A percentile compares a stretch with the other conserved stretches of the same genome.
These are phyloP conservation scores for Oreochromis tanganicae DNA, from an alignment of 2,113 vertebrate species.

Conservation along the genomic window DNA sequence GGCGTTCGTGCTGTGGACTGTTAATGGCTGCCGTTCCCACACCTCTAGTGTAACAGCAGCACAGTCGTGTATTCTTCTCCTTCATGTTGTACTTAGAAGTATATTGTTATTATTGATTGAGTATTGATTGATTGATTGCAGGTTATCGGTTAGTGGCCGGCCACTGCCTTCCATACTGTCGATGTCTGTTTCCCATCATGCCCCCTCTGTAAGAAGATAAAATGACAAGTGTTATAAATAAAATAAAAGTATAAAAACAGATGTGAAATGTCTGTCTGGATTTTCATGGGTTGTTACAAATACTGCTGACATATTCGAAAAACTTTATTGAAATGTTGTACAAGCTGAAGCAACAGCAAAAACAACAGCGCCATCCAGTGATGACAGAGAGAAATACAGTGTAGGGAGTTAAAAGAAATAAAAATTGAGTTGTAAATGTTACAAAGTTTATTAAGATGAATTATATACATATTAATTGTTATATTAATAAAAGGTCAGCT, in stretches of 20 bases:
- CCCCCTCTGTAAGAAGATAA: conserved; percentile 59
- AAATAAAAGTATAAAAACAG: conserved; percentile 38
- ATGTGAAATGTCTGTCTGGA: background rate
- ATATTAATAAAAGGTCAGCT: background rate
- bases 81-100: background rate
- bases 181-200: conserved; percentile 67
- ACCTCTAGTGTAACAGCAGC: conserved; percentile 9
- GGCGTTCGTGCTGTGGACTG: background rate
- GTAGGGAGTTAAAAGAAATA: background rate
- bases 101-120: background rate
- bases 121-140: background rate
- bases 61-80: background rate
- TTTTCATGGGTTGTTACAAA: background rate
- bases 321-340: background rate
- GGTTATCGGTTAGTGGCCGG: conserved; percentile 74
- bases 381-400: background rate
- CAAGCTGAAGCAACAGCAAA: background rate
- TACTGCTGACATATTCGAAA: background rate
- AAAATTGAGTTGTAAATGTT: background rate
- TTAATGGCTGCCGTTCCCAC: conserved; percentile 4
- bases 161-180: conserved; percentile 74
- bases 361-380: background rate
- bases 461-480: background rate
- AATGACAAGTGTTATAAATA: conserved; percentile 50
- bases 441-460: background rate